Evolutionary conservation across 2,113 vertebrate genomes (phyloP).

Genomic region (Meriones unguiculatus): DNA sequence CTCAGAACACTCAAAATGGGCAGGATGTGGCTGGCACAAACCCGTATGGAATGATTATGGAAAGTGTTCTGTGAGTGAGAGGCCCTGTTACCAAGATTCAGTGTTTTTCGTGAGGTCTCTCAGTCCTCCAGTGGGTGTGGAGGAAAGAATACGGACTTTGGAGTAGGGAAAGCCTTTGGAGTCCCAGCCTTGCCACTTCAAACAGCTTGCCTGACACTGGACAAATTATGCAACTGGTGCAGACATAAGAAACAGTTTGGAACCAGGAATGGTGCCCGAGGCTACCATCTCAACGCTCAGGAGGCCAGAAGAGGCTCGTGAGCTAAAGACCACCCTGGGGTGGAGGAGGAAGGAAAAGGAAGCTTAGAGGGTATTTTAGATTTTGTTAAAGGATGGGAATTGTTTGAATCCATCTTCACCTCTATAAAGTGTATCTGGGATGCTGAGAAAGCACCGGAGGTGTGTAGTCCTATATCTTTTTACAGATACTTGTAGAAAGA

Average conservation of each 20-base stretch:
- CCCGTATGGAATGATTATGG: not conserved
- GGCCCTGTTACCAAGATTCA: not conserved
- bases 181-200: not conserved
- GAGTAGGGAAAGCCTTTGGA: not conserved
- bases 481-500: not conserved
- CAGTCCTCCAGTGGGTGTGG: not conserved
- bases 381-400: not conserved
- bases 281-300: not conserved
- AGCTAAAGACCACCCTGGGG: not conserved
- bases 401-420: not conserved
- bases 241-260: not conserved
- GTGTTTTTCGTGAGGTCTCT: not conserved
- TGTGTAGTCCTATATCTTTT: not conserved
- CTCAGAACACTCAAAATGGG: not conserved
- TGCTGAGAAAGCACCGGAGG: not conserved
- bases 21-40: not conserved
- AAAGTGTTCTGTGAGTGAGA: not conserved
- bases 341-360: not conserved
- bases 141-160: not conserved
- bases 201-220: not conserved
- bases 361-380: not conserved
- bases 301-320: not conserved
- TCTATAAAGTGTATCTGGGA: not conserved
- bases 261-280: not conserved
- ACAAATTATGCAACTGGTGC: not conserved